Evolutionary conservation across 1,140 invertebrate genomes (phyloP).

Genomic region (Drosophila sulfurigaster): DNA sequence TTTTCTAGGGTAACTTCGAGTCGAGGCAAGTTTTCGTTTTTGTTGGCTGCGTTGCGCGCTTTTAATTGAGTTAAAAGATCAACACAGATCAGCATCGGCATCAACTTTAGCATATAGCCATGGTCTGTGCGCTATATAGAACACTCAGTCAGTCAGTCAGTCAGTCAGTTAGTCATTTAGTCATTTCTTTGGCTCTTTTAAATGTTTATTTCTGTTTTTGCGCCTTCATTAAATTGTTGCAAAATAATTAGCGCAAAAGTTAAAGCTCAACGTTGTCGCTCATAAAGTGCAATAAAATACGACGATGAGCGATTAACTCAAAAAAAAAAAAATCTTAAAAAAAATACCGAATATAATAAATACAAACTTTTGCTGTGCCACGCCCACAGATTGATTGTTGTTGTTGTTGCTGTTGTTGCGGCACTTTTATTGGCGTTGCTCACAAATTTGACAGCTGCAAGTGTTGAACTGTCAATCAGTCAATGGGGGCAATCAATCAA

Average conservation of each 20-base stretch:
- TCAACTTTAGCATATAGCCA: slow-evolving; percentile 45
- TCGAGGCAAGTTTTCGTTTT: not conserved
- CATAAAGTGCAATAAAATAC: slow-evolving; percentile 65
- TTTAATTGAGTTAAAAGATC: slow-evolving; percentile 82
- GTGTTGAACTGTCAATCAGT: slow-evolving; percentile 82
- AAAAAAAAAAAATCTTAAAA: not conserved
- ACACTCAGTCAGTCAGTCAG: not conserved
- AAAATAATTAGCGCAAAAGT: slow-evolving; percentile 80
- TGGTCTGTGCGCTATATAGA: slow-evolving; percentile 23
- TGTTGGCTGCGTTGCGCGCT: slow-evolving; percentile 70
- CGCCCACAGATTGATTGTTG: not conserved
- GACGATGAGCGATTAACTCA: slow-evolving; percentile 1
- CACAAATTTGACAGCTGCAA: slow-evolving; percentile 76
- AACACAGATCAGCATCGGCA: slow-evolving; percentile 58
- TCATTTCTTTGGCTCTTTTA: slow-evolving; percentile 5
- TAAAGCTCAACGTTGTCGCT: slow-evolving; percentile 68
- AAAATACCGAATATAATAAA: slow-evolving; percentile 1
- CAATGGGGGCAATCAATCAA: slow-evolving; percentile 54
- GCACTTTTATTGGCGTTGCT: slow-evolving; percentile 20
- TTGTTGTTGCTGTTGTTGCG: too few relatives aligned
- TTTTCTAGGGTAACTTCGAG: slow-evolving; percentile 2
- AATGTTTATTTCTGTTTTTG: slow-evolving; percentile 62
- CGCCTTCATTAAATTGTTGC: slow-evolving; percentile 75
- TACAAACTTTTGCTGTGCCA: not conserved
- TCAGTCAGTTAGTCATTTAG: not conserved